Percentiles rank a stretch among this genome's conserved stretches.
These are phyloP conservation scores for Tridacna gigas DNA, from an alignment of 2,888 invertebrate species.

Conservation along the genomic window DNA sequence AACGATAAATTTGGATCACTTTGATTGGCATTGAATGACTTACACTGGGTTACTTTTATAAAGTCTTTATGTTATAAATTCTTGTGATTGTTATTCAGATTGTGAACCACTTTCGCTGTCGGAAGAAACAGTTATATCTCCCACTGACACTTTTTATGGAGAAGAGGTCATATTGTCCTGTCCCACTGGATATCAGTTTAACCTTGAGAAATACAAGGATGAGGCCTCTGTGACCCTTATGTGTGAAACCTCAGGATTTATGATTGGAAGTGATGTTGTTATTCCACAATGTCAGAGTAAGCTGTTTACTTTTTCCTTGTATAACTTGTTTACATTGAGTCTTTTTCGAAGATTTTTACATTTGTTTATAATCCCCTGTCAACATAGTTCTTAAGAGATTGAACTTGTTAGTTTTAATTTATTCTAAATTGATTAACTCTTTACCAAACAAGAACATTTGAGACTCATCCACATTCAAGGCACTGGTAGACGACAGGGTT, in stretches of 20 bases:
- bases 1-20: too few relatives aligned
- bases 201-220: conserved; percentile 27
- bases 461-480: too few relatives aligned
- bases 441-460: too few relatives aligned
- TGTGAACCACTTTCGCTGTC: conserved; percentile 16
- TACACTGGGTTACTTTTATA: too few relatives aligned
- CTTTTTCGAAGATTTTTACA: too few relatives aligned
- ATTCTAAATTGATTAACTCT: too few relatives aligned
- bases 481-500: too few relatives aligned
- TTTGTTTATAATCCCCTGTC: too few relatives aligned
- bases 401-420: too few relatives aligned
- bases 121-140: conserved; percentile 11
- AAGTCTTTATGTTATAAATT: too few relatives aligned
- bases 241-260: conserved; percentile 19
- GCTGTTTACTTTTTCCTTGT: neutral
- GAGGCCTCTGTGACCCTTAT: neutral
- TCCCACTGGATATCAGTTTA: conserved; percentile 34
- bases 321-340: neutral
- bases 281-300: conserved; percentile 48
- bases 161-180: conserved; percentile 36
- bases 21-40: too few relatives aligned
- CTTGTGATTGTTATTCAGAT: neutral
- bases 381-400: too few relatives aligned
- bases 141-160: conserved; percentile 3
- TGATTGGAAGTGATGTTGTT: conserved; percentile 13